phyloP scores from a whole-genome alignment of 2,888 invertebrate species.

The Torymus auratus region DNA sequence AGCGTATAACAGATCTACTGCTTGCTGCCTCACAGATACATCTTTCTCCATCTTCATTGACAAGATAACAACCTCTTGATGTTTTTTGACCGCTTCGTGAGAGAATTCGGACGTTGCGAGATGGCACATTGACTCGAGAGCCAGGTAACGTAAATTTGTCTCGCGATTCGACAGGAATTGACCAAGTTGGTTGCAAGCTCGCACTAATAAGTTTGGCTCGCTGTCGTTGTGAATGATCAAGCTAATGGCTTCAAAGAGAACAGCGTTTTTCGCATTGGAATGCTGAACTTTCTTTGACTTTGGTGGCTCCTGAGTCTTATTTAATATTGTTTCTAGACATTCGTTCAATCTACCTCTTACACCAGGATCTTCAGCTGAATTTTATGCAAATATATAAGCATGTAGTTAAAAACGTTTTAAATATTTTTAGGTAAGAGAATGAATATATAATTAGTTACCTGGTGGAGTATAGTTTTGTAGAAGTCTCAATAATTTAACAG shows the following conservation, averaged over 20 bases:
- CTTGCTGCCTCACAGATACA: constrained; percentile 97
- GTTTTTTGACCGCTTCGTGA: constrained; percentile 99
- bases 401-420: too few relatives aligned
- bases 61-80: constrained; percentile 98
- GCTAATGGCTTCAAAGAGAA: constrained; percentile 99
- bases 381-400: too few relatives aligned
- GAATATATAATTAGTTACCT: constrained; percentile 76
- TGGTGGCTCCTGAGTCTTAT: constrained; percentile 99
- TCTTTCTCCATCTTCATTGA: constrained; percentile 99
- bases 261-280: constrained; percentile 99
- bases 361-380: constrained; percentile 91
- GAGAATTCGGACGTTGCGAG: constrained; percentile 99
- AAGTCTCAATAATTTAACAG: constrained; percentile 95
- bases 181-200: constrained; percentile 99
- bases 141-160: constrained; percentile 97
- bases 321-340: constrained; percentile 97
- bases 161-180: constrained; percentile 98
- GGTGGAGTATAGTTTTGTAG: constrained; percentile 99
- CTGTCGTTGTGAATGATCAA: constrained; percentile 99
- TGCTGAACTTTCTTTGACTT: constrained; percentile 99
- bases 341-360: constrained; percentile 97
- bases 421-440: too few relatives aligned
- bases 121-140: constrained; percentile 99
- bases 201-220: constrained; percentile 96
- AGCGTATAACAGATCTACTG: constrained; percentile 98